Evolutionary conservation across 2,888 invertebrate genomes (phyloP).

Genomic region (Tipula lateralis): DNA sequence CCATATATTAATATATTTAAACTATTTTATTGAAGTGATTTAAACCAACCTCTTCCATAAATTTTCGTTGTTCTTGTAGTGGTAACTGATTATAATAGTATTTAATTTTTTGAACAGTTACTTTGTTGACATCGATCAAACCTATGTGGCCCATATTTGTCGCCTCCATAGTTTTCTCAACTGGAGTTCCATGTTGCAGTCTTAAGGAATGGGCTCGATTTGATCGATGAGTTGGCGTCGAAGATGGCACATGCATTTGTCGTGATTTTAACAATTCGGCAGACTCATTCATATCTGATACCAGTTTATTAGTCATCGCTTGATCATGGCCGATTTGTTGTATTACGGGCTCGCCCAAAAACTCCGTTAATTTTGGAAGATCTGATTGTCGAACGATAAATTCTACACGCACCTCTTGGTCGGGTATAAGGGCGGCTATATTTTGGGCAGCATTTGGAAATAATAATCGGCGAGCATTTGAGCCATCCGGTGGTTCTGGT

Average conservation of each 20-base stretch:
- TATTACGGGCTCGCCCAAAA: neutral
- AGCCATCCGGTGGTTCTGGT: neutral
- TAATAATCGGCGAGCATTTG: neutral
- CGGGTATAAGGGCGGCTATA: neutral
- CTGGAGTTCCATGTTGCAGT: no score
- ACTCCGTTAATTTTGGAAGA: neutral
- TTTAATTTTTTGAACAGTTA: neutral
- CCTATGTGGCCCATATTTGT: no score
- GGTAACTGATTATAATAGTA: neutral
- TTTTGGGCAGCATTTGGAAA: neutral
- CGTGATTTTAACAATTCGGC: no score
- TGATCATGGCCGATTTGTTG: neutral
- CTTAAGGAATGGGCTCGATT: no score
- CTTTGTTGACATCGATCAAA: no score
- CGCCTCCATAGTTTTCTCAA: no score
- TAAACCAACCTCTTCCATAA: neutral
- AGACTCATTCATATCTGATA: no score
- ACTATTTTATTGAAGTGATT: no score
- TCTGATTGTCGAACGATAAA: neutral
- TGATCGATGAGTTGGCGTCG: no score
- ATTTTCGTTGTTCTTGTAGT: neutral
- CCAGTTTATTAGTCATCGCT: neutral
- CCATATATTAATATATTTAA: no score
- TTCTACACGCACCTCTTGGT: neutral
- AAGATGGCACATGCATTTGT: no score